These are phyloP conservation scores for Mystacides longicornis DNA, from an alignment of 2,888 invertebrate genomes.

Conservation along the genomic window DNA sequence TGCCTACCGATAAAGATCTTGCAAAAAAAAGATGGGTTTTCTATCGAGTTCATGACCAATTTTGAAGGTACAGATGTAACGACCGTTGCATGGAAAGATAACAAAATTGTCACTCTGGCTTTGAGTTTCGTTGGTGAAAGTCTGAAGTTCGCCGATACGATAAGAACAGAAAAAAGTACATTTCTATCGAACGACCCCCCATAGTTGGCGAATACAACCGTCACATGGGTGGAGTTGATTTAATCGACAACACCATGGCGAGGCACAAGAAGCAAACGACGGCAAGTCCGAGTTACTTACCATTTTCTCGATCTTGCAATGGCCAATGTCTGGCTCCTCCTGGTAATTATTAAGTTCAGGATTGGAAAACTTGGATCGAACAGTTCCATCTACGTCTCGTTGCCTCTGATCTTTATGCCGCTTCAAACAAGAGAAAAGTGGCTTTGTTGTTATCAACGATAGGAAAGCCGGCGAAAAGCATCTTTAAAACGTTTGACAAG, in stretches of 20 bases:
- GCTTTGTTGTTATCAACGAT: too few species aligned
- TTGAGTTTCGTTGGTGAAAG: not conserved
- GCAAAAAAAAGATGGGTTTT: too few species aligned
- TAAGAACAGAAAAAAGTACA: not conserved
- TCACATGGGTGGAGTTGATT: not conserved
- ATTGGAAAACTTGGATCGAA: too few species aligned
- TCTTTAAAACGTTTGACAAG: too few species aligned
- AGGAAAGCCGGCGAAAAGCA: too few species aligned
- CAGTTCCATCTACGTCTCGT: too few species aligned
- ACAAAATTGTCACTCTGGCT: not conserved
- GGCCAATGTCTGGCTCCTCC: slow-evolving; percentile 29
- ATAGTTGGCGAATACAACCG: not conserved
- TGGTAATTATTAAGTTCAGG: too few species aligned
- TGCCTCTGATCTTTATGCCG: too few species aligned
- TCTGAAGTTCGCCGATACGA: not conserved
- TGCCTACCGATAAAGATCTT: not conserved
- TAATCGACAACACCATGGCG: not conserved
- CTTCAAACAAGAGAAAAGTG: too few species aligned
- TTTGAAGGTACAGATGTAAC: not conserved
- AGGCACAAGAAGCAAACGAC: slow-evolving; percentile 25
- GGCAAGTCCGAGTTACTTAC: slow-evolving; percentile 30
- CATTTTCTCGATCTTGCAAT: slow-evolving; percentile 30
- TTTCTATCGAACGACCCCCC: not conserved
- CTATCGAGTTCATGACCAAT: not conserved
- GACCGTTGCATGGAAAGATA: not conserved